These are phyloP conservation scores for Dermochelys coriacea DNA, from an alignment of 2,797 vertebrate genomes.

Conservation along the genomic window DNA sequence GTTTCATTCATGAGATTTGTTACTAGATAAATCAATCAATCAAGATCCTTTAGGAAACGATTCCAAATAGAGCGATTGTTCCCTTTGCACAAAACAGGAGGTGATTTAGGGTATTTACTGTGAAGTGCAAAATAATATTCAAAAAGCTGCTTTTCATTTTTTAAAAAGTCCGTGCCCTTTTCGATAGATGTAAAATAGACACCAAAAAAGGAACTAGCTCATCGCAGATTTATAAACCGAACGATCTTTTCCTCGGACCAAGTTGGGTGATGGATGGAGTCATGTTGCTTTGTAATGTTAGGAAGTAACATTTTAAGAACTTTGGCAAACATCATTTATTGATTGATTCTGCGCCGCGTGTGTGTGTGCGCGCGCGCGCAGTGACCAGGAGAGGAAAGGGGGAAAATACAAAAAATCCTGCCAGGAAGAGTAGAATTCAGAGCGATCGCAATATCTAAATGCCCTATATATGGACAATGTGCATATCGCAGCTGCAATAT, in stretches of 20 bases:
- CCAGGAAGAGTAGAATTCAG: neutral
- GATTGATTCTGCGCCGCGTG: neutral
- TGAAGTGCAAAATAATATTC: neutral
- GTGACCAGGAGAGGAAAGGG: neutral
- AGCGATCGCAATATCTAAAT: neutral
- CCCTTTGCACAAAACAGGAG: neutral
- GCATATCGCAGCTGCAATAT: neutral
- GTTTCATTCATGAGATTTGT: constrained; percentile 30
- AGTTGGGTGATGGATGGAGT: neutral
- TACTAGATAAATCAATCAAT: constrained; percentile 18
- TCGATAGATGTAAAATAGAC: neutral
- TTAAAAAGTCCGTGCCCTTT: neutral
- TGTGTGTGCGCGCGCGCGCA: too few species aligned
- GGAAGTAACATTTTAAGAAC: neutral
- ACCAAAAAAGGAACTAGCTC: neutral
- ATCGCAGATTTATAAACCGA: neutral
- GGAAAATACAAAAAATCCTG: neutral
- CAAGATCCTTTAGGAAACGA: neutral
- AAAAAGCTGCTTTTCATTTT: neutral
- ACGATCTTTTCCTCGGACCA: neutral
- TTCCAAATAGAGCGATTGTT: neutral
- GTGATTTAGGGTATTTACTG: neutral
- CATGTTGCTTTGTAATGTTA: neutral
- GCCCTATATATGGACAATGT: neutral
- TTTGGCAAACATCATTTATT: neutral